Conservation (phyloP, 2,113 vertebrate species). For the Diadophis punctatus region DNA sequence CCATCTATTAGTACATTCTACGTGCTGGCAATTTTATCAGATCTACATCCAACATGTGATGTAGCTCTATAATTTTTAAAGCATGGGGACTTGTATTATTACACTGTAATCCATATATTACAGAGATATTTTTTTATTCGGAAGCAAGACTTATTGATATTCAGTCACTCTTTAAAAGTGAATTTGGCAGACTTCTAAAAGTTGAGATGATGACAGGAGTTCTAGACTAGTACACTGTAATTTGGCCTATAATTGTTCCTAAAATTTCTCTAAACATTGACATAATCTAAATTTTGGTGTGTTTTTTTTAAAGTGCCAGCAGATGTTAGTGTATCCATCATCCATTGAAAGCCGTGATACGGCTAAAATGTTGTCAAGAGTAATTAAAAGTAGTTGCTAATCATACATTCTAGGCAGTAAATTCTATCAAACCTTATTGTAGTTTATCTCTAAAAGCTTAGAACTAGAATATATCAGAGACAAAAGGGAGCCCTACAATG, state of each 20-base stretch:
- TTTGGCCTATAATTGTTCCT: background rate
- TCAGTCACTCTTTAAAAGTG: background rate
- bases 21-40: background rate
- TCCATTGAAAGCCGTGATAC: background rate
- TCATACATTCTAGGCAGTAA: background rate
- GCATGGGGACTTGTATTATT: background rate
- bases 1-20: background rate
- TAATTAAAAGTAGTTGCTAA: background rate
- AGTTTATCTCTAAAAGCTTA: background rate
- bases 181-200: background rate
- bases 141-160: background rate
- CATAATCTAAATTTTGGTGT: background rate
- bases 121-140: background rate
- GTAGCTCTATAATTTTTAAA: background rate
- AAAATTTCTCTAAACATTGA: background rate
- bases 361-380: background rate
- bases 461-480: background rate
- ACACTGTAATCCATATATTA: background rate
- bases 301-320: background rate
- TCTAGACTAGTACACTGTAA: background rate
- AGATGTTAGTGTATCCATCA: background rate
- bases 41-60: background rate
- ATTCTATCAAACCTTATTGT: background rate
- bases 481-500: background rate
- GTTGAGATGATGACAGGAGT: background rate